Evolutionary conservation across 2,113 vertebrate species (phyloP), one percentile per base, ranked within the genome.

Genomic region (Setophaga petechia): DNA sequence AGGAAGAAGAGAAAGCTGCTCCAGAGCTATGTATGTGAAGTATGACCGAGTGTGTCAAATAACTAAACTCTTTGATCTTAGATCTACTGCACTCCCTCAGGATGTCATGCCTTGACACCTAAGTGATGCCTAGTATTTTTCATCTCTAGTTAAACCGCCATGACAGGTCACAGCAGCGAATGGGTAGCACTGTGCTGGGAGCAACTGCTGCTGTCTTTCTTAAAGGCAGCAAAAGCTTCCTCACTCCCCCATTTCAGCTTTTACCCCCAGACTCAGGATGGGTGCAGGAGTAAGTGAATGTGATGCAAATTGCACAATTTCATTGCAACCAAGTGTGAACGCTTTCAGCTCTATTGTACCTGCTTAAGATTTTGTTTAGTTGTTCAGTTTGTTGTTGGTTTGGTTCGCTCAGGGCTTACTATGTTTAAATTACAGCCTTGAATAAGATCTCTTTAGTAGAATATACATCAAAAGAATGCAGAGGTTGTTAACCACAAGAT

Each of bases 181-280:
- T 4, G 0, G 14, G 10, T 79, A 54, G 33, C 0, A 0, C 57
- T 4, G 1, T 63, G 41, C 15, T 63, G 46, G 24, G 52, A 90
- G n/a, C 16, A 4, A 1, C 39, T 89, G 37, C 41, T 25, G 65
- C 57, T 68, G n/a, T 61, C 72, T 83, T 67, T 73, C 25, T 90
- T 75, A 61, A 85, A 63, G 41, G 31, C 54, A 62, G 24, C 33
- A 39, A 57, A 80, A 68, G 31, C 41, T 81, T 87, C 10, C 18
- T 93, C 24, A 18, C 28, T 78, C 44, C 3, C 24, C 11, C 15
- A 10, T 44, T 84, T 91, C 44, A 30, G 16, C 33, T 67, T 71
- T 91, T 78, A 59, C 21, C 19, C 24, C 15, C 62, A 52, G 39
- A 72, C 15, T 71, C 12, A 0, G 35, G 23, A 22, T 59, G 27